Conservation (phyloP, 2,888 invertebrate species). For the Epistrophe grossulariae region DNA sequence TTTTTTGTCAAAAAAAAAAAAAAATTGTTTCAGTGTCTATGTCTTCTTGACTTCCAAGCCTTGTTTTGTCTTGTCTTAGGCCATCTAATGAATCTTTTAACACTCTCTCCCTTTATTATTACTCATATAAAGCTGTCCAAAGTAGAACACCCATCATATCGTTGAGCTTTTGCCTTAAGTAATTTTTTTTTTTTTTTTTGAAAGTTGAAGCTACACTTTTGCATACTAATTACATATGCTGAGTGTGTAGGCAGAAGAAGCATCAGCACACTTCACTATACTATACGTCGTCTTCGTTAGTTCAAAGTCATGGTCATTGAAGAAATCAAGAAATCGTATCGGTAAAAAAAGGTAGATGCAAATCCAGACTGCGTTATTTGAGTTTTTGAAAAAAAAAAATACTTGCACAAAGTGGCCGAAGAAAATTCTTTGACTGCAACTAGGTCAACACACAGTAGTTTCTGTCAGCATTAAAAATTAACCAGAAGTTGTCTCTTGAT, state of each 20-base stretch:
- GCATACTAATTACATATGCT: constrained; percentile 63
- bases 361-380: constrained; percentile 37
- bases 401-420: constrained; percentile 23
- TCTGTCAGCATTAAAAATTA: constrained; percentile 48
- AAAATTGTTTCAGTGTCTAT: constrained; percentile 50
- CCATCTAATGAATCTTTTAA: constrained; percentile 63
- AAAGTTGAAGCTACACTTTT: constrained; percentile 55
- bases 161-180: constrained; percentile 32
- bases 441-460: constrained; percentile 55
- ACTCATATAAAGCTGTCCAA: constrained; percentile 24
- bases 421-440: constrained; percentile 33
- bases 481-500: constrained; percentile 42
- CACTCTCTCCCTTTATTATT: constrained; percentile 35
- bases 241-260: constrained; percentile 16
- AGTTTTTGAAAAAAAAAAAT: background rate
- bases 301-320: constrained; percentile 70
- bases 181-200: constrained; percentile 43
- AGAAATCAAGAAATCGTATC: constrained; percentile 50
- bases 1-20: constrained; percentile 16
- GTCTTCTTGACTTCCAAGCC: constrained; percentile 27
- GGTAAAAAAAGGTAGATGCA: constrained; percentile 39
- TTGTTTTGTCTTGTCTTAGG: constrained; percentile 31
- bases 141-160: constrained; percentile 53
- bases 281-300: constrained; percentile 5
- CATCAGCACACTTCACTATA: background rate